Evolutionary conservation across 2,797 vertebrate genomes (phyloP).

Genomic region (Myotis myotis): DNA sequence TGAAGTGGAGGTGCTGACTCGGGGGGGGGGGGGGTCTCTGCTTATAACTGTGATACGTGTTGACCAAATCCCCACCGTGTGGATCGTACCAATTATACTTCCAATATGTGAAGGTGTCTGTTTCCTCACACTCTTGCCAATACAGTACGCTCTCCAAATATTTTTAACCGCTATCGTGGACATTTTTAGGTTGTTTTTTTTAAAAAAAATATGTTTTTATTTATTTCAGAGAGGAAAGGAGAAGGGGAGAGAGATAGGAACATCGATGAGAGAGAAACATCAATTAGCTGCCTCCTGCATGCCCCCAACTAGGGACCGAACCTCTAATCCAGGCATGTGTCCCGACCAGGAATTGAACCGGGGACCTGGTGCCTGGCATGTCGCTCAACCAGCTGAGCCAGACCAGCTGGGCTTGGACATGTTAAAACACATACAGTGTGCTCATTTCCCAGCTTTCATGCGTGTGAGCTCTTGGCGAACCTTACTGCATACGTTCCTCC

Average conservation of each 20-base stretch:
- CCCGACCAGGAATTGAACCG: too few relatives aligned
- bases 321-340: too few relatives aligned
- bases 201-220: too few relatives aligned
- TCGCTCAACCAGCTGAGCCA: too few relatives aligned
- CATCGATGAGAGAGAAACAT: too few relatives aligned
- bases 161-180: not conserved
- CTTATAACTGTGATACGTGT: not conserved
- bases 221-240: too few relatives aligned
- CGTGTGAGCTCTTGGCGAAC: not conserved
- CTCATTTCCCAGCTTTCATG: too few relatives aligned
- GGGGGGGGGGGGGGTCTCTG: not conserved
- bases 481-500: accelerated
- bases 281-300: too few relatives aligned
- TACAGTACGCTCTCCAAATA: not conserved
- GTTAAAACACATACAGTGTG: not conserved
- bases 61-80: not conserved
- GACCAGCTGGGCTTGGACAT: not conserved
- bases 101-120: not conserved
- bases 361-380: too few relatives aligned
- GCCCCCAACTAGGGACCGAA: too few relatives aligned
- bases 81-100: not conserved
- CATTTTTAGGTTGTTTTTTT: too few relatives aligned
- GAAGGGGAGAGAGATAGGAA: too few relatives aligned
- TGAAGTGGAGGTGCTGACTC: not conserved
- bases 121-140: not conserved